Evolutionary conservation across 2,113 vertebrate species (phyloP), one percentile per base, ranked within the genome.

Genomic region (Eonycteris spelaea): DNA sequence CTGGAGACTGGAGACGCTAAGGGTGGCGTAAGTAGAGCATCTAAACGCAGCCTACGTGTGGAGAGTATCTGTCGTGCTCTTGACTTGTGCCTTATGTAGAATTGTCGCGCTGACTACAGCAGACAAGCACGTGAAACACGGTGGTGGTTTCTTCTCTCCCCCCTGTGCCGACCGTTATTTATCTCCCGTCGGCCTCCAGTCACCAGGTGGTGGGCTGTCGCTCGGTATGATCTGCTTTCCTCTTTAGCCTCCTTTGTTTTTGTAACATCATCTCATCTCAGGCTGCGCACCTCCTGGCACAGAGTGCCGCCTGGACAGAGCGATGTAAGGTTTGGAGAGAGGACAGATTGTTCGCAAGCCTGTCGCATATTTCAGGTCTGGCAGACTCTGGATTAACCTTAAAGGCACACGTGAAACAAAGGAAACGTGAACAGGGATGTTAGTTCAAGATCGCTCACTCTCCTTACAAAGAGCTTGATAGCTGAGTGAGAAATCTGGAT

Each of bases 1-100:
- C 77, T 99, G 99, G 99, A 99, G 99, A 93, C 98, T 99, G 30
- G 99, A 99, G 98, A 99, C 99, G 0, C 98, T 99, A n/a, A 98
- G 99, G 95, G 99, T 99, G 53, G 99, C 99, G 99, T 99, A 98
- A 99, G 99, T 99, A 97, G 53, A 88, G 11, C 26, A 30, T 73
- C 12, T 19, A 3, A 43, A n/a, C 7, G 35, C 7, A 22, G 40
- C 11, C 13, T 5, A 8, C 8, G 22, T 43, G 35, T 10, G 2
- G 0, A 4, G 8, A 45, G 6, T 1, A 6, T 33, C 4, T 45
- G 19, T 18, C 15, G 28, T 4, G 21, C 21, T 43, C 12, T 75
- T 33, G n/a, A 51, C 71, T 73, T 68, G 67, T 14, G 35, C 43
- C 82, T n/a, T 35, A 0, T 33, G 35, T 14, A 4, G 95, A 35